Percentiles rank a stretch among this genome's conserved stretches.
phyloP scores from a whole-genome alignment of 2,113 vertebrate genomes.

The Lepisosteus osseus region DNA sequence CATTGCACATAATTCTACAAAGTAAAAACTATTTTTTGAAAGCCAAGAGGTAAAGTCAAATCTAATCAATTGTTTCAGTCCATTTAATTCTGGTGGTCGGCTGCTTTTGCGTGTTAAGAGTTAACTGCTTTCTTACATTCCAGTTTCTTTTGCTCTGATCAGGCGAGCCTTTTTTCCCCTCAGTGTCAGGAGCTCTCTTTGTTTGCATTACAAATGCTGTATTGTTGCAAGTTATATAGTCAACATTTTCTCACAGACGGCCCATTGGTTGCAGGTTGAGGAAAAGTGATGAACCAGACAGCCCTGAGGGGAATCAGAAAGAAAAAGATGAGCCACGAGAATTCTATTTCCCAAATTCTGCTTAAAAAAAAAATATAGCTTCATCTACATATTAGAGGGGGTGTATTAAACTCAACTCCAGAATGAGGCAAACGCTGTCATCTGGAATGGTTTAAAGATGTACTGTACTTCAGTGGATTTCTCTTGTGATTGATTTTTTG shows the following conservation, averaged over 20 bases:
- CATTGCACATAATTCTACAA: too few relatives aligned
- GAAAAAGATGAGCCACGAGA: conserved; percentile 13
- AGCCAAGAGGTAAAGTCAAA: too few relatives aligned
- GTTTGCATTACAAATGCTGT: conserved; percentile 28
- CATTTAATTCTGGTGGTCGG: neutral
- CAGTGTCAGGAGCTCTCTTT: conserved; percentile 31
- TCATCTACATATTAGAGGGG: too few relatives aligned
- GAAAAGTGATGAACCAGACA: neutral
- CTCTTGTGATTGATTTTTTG: neutral
- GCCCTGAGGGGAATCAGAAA: conserved; percentile 15
- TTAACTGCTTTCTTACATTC: neutral
- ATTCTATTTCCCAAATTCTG: too few relatives aligned
- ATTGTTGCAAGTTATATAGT: conserved; percentile 40
- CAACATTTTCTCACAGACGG: conserved; percentile 17
- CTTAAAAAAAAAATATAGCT: too few relatives aligned
- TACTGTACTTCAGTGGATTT: too few relatives aligned
- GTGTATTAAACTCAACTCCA: too few relatives aligned
- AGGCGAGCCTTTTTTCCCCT: neutral
- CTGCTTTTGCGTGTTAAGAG: neutral
- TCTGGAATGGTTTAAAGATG: too few relatives aligned
- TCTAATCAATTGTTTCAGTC: too few relatives aligned
- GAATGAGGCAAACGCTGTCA: too few relatives aligned
- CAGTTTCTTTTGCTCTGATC: neutral
- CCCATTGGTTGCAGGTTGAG: conserved; percentile 15
- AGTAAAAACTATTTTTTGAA: too few relatives aligned